Evolutionary conservation across 1,140 invertebrate genomes (phyloP).

Genomic region (Lepidostoma basale): DNA sequence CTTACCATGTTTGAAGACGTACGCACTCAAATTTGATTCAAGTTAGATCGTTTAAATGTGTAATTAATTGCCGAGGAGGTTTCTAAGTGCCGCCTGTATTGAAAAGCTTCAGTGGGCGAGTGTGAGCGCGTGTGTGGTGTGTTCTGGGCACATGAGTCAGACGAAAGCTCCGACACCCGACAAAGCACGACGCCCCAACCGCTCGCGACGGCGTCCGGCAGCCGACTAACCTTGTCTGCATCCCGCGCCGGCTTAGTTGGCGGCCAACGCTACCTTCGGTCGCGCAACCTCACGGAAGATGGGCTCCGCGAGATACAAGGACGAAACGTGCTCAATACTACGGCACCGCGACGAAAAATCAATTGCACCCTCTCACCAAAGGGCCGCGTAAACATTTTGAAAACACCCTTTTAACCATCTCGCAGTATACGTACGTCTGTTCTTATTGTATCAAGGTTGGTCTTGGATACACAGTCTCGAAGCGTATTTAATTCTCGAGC

Average conservation of each 20-base stretch:
- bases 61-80: neutral
- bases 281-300: neutral
- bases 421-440: no score
- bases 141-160: slow-evolving; percentile 12
- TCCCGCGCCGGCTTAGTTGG: neutral
- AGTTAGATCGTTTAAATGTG: neutral
- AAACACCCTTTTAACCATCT: neutral
- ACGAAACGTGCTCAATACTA: neutral
- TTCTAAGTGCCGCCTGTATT: neutral
- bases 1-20: neutral
- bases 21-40: neutral
- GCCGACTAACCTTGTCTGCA: slow-evolving; percentile 4
- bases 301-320: slow-evolving; percentile 6
- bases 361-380: neutral
- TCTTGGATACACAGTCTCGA: neutral
- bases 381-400: neutral
- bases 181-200: slow-evolving; percentile 3
- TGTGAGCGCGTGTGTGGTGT: neutral
- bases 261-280: slow-evolving; percentile 11
- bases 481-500: neutral
- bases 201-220: slow-evolving; percentile 12
- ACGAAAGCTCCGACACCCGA: neutral
- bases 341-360: neutral
- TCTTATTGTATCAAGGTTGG: slow-evolving; percentile 1
- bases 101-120: neutral